Evolutionary conservation across 2,113 vertebrate genomes (phyloP).

Genomic region (Ailuropoda melanoleuca): DNA sequence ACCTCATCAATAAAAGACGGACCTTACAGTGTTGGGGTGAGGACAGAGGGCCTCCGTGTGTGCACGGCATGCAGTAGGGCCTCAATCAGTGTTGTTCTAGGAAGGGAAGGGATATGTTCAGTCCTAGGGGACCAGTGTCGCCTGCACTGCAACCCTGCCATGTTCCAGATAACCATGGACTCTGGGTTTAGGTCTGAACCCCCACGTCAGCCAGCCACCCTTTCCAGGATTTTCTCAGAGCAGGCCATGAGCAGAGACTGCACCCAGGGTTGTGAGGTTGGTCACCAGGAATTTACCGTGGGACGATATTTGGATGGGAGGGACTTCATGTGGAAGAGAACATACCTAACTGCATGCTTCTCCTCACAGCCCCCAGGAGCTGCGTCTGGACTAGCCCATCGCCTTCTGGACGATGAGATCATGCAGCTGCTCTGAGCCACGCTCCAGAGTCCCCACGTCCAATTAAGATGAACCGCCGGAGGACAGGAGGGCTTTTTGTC

Average conservation of each 20-base stretch:
- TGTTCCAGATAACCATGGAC: neutral
- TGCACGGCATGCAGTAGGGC: neutral
- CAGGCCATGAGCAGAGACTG: neutral
- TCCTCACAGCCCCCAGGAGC: neutral
- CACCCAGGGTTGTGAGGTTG: neutral
- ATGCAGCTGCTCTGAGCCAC: neutral
- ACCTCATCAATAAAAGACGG: neutral
- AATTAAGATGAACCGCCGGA: neutral
- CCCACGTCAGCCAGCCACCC: accelerated
- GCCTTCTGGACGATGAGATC: neutral
- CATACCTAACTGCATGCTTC: neutral
- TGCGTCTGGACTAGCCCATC: neutral
- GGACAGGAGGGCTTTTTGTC: neutral
- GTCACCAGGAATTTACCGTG: neutral
- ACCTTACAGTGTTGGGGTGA: neutral
- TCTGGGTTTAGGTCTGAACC: neutral
- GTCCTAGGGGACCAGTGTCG: too few relatives aligned
- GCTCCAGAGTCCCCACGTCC: neutral
- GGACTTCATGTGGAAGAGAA: neutral
- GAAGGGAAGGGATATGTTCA: neutral
- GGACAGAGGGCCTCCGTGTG: neutral
- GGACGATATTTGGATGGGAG: neutral
- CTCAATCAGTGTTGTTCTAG: neutral
- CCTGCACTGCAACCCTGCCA: neutral
- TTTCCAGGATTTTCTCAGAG: neutral